phyloP scores from a whole-genome alignment of 2,888 invertebrate genomes.

The Erebia aethiops region DNA sequence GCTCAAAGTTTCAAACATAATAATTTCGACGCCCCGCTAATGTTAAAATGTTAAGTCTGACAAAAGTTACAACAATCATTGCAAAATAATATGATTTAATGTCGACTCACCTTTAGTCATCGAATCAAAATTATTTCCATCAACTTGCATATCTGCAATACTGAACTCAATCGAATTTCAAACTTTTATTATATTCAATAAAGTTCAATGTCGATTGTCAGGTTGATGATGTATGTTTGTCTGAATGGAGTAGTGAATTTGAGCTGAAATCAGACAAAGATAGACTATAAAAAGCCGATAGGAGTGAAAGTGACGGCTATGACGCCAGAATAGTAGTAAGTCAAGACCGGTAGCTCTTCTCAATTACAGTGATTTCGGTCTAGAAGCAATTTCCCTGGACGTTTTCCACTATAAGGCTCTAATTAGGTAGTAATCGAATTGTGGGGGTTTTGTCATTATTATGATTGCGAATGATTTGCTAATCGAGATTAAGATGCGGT shows the following conservation, averaged over 20 bases:
- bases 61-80: background rate
- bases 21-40: background rate
- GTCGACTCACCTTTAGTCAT: slow-evolving; percentile 44
- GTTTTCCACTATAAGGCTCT: slow-evolving; percentile 65
- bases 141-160: slow-evolving; percentile 28
- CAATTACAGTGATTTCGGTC: slow-evolving; percentile 72
- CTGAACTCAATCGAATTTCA: slow-evolving; percentile 9
- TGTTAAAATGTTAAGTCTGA: background rate
- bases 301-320: slow-evolving; percentile 60
- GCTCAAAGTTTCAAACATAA: background rate
- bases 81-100: slow-evolving; percentile 22
- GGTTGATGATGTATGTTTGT: slow-evolving; percentile 17
- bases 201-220: slow-evolving; percentile 24
- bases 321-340: slow-evolving; percentile 60
- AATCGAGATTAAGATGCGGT: slow-evolving; percentile 55
- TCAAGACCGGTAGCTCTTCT: slow-evolving; percentile 73
- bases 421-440: slow-evolving; percentile 79
- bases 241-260: slow-evolving; percentile 30
- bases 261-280: slow-evolving; percentile 52
- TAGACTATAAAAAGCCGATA: slow-evolving; percentile 28
- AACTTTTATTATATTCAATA: background rate
- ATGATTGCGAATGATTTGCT: slow-evolving; percentile 66
- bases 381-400: slow-evolving; percentile 66
- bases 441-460: slow-evolving; percentile 70
- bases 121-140: slow-evolving; percentile 41